Evolutionary conservation across 2,113 vertebrate species (phyloP).

Genomic region (Nyctibius bracteatus): DNA sequence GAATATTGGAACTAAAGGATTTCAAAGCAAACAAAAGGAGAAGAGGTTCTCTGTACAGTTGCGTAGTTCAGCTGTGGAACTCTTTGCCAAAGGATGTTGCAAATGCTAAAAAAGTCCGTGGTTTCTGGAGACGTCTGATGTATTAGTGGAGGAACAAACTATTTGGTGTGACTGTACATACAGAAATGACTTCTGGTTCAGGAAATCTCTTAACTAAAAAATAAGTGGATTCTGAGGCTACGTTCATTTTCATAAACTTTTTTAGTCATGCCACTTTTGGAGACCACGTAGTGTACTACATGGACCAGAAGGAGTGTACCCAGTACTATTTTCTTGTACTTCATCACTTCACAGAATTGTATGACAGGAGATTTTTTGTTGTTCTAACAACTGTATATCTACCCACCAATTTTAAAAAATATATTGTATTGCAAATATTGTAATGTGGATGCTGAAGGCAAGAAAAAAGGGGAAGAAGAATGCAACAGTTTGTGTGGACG

Average conservation of each 20-base stretch:
- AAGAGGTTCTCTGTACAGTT: not conserved
- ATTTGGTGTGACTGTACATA: not conserved
- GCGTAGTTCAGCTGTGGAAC: not conserved
- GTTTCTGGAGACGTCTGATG: not conserved
- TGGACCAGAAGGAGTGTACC: accelerated
- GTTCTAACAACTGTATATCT: not conserved
- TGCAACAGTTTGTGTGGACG: not conserved
- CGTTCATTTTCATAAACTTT: not conserved
- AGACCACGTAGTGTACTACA: not conserved
- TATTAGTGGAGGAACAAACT: not conserved
- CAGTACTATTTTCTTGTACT: not conserved
- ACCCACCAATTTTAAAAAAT: not conserved
- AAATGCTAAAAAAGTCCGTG: not conserved
- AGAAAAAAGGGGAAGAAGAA: not conserved
- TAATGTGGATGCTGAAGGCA: not conserved
- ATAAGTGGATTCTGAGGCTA: not conserved
- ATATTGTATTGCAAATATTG: not conserved
- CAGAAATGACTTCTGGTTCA: not conserved
- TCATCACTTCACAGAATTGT: not conserved
- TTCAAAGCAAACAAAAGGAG: not conserved
- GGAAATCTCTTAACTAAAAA: not conserved
- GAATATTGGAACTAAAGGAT: not conserved
- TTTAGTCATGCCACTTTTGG: not conserved
- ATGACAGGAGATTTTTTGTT: not conserved
- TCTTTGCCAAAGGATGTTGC: not conserved